Evolutionary conservation across 2,888 invertebrate species (phyloP).

Genomic region (Aphidius colemani): DNA sequence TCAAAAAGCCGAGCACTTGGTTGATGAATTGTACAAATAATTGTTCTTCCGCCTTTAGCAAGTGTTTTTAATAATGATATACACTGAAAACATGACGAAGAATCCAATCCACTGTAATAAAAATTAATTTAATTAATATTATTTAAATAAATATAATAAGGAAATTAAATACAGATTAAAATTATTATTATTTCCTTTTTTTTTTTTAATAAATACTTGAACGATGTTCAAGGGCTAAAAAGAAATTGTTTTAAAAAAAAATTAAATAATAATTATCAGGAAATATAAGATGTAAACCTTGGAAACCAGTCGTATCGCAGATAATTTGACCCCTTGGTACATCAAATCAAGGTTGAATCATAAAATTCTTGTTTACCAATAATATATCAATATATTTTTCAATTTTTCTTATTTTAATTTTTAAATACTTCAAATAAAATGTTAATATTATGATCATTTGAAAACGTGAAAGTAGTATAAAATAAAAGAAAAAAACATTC

Average conservation of each 20-base stretch:
- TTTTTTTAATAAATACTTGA: neutral
- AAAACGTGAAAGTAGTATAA: neutral
- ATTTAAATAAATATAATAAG: neutral
- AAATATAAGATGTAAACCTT: too few relatives aligned
- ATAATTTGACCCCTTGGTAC: too few relatives aligned
- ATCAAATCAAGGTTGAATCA: too few relatives aligned
- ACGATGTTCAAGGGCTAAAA: neutral
- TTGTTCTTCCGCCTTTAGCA: slow-evolving; percentile 88
- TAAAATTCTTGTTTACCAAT: too few relatives aligned
- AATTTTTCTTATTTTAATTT: too few relatives aligned
- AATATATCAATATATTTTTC: neutral
- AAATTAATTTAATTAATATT: slow-evolving; percentile 17
- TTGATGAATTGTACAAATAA: slow-evolving; percentile 95
- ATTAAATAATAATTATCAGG: neutral
- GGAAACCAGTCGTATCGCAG: too few relatives aligned
- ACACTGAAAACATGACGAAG: slow-evolving; percentile 94
- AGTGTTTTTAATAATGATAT: slow-evolving; percentile 86
- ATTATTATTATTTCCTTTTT: neutral
- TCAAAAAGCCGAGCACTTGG: slow-evolving; percentile 95
- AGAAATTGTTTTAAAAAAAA: neutral
- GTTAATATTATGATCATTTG: neutral
- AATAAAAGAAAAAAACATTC: neutral
- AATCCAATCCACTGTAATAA: slow-evolving; percentile 81
- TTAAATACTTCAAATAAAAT: too few relatives aligned
- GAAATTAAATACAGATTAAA: too few relatives aligned